A percentile compares a stretch with the other conserved stretches of the same genome.
Evolutionary conservation across 2,113 vertebrate species (phyloP).

Genomic region (Amphilophus citrinellus): DNA sequence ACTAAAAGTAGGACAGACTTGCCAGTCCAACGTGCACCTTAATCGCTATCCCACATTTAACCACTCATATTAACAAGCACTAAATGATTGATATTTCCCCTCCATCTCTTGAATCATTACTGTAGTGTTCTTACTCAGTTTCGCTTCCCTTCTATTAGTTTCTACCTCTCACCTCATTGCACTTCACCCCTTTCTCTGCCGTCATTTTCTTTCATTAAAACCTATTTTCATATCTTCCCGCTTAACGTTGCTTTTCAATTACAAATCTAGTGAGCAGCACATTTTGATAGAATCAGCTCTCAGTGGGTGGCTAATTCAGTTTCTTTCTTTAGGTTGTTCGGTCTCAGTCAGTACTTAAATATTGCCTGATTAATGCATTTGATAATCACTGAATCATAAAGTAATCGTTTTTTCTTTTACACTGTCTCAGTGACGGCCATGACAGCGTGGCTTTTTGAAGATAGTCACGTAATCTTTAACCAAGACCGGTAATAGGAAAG

Average conservation of each 20-base stretch:
- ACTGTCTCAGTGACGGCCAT: not conserved
- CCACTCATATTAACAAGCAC: slow-evolving; percentile 23
- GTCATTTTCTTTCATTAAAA: not conserved
- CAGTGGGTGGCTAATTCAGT: not conserved
- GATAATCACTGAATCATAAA: slow-evolving; percentile 20
- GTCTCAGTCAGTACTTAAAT: not conserved
- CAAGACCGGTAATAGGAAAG: not conserved
- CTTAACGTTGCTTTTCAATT: slow-evolving; percentile 27
- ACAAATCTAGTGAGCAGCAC: not conserved
- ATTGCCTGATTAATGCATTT: slow-evolving; percentile 11
- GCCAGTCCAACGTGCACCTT: not conserved
- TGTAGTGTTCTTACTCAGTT: slow-evolving; percentile 3
- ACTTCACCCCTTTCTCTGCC: not conserved
- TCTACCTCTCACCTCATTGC: not conserved
- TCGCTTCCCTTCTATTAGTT: not conserved
- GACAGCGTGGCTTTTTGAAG: not conserved
- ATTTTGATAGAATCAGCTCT: slow-evolving; percentile 13
- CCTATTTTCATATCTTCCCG: slow-evolving; percentile 40
- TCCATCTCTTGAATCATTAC: not conserved
- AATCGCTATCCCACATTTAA: slow-evolving; percentile 24
- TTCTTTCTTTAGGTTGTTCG: not conserved
- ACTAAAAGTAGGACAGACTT: not conserved
- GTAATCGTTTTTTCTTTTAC: slow-evolving; percentile 10
- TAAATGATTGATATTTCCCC: slow-evolving; percentile 46
- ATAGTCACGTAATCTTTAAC: not conserved